Base-by-base conservation (phyloP, 2,888 invertebrate genomes). In the Brachyptera putata region DNA sequence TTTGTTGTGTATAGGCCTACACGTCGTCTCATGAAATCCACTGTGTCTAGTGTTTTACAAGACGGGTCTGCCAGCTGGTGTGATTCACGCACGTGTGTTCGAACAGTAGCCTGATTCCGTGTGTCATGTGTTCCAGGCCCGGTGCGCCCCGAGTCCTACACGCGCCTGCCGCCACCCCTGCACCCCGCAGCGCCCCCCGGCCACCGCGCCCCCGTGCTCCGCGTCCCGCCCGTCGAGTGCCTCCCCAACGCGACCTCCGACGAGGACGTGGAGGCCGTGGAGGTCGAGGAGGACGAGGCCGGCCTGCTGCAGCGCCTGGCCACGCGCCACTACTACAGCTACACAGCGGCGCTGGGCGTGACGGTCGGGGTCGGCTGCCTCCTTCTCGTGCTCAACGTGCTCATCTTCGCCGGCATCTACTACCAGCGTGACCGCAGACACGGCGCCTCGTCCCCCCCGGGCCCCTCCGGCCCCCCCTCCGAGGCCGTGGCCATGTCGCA, bases 351-450 rank as follows among this genome's bases (percentile, higher is more conserved):
- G 2, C 77, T 89, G 55, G 87, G 87, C 1, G 87, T 89, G 65
- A 89, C 89, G 2, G 85, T 87, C 7, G 86, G 86, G 7, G 85
- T 87, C 1, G 87, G 87, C 13, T 87, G 86, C 71, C 82, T 87
- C 65, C 79, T 87, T 25, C 75, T 87, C 21, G 81, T 86, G 1
- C 78, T 87, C 22, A 87, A 87, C 72, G 84, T 86, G 77, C 74
- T 87, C 61, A 87, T 89, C 65, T 89, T 88, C 70, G 87, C 89
- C 1, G 89, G 88, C 1, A 86, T 87, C 68, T 87, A 86, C 71
- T 82, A 86, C 66, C 87, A 87, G 70, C 75, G 86, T n/a, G 34
- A 71, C 71, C 5, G 70, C 69, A 7, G 73, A 30, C 69, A 71
- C 57, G 66, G 71, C 60, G 70, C 70, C 48, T 65, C 64, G 57